phyloP scores from a whole-genome alignment of 1,140 invertebrate genomes.

The Drosophila pallidifrons region DNA sequence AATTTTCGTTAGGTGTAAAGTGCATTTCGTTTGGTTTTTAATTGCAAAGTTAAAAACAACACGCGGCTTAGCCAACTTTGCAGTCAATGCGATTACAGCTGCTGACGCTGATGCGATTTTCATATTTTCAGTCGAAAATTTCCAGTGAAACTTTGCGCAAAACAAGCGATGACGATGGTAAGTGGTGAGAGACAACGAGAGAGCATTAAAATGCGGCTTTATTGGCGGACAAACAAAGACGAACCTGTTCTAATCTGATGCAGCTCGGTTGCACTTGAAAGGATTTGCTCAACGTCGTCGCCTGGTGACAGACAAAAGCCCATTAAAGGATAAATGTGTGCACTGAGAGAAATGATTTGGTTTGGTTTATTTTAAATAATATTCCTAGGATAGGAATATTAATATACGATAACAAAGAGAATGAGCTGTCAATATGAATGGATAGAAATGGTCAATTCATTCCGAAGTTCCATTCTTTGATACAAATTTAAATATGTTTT shows the following conservation, averaged over 20 bases:
- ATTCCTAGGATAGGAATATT: too few relatives aligned
- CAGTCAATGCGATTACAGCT: constrained; percentile 74
- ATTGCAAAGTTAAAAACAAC: constrained; percentile 78
- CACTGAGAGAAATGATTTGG: neutral
- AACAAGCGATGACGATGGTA: neutral
- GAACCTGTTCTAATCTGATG: constrained; percentile 83
- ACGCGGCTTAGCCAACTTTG: constrained; percentile 74
- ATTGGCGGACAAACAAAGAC: constrained; percentile 62
- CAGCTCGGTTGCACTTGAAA: constrained; percentile 80
- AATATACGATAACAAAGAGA: too few relatives aligned
- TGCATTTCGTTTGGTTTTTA: constrained; percentile 60
- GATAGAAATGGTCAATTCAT: too few relatives aligned
- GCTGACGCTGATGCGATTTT: constrained; percentile 41
- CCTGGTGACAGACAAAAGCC: constrained; percentile 67
- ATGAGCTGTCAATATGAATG: too few relatives aligned
- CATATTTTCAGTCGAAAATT: constrained; percentile 53
- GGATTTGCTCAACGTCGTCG: constrained; percentile 61
- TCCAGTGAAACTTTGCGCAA: constrained; percentile 55
- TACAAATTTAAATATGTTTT: too few relatives aligned
- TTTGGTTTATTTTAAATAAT: too few relatives aligned
- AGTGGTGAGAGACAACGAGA: constrained; percentile 2
- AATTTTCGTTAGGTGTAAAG: constrained; percentile 57
- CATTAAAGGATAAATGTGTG: constrained; percentile 74
- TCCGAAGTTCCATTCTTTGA: too few relatives aligned
- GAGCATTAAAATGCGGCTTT: constrained; percentile 69